Evolutionary conservation across 2,113 vertebrate genomes (phyloP), one percentile per base, ranked within the genome.

Genomic region (Gallinago jamesoni): DNA sequence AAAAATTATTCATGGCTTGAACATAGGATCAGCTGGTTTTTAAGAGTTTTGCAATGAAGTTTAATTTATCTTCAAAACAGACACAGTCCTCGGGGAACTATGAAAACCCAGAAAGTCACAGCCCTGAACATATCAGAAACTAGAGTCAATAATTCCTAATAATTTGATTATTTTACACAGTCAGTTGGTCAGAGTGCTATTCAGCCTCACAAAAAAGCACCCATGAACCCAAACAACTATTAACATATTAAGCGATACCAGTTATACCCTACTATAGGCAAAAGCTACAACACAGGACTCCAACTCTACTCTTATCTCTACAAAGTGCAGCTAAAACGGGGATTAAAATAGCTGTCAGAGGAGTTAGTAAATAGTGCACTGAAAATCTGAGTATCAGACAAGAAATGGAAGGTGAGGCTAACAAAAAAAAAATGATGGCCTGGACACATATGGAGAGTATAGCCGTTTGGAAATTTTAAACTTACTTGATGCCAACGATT

Each of bases 401-500:
- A 77, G 27, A 87, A 78, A 75, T 5, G 2, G 14, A 64, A 70
- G 7, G 83, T 6, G 1, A 35, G 14, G 62, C 22, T 59, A 56
- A 82, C 11, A 70, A 48, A 80, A 66, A 73, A 23, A 39, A 18
- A 1, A 20, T 57, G 35, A 25, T 2, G 11, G 27, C 12, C 23
- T n/a, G 74, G 24, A 77, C 5, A 60, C 9, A 76, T 7, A 45
- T 0, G 10, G 33, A 39, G 2, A 68, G 66, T 23, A 60, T 0
- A 31, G 53, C 48, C 45, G 8, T 24, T 57, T 4, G 68, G 7
- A 76, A 75, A 75, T 24, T 63, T 68, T 48, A 63, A 74, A 67
- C 6, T 52, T 69, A 48, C 22, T 63, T 9, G 3, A 88, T 33
- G 14, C 19, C 50, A 85, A 4, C 0, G 4, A 73, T 43, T 82